Base-by-base conservation (phyloP, 2,888 invertebrate genomes). In the Lutraria lutraria region DNA sequence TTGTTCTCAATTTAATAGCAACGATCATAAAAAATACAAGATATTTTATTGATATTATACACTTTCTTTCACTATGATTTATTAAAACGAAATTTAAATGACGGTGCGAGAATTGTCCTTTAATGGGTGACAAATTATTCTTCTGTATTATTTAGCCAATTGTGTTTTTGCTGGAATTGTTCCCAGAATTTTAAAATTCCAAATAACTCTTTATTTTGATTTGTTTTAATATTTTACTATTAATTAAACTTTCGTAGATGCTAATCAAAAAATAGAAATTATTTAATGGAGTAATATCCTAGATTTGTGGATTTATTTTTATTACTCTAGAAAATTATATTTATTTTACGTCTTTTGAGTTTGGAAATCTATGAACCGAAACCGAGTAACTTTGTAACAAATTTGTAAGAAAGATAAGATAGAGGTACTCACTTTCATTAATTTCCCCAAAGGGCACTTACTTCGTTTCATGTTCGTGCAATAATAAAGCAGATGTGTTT, bases 391-490 rank as follows among this genome's bases (percentile, higher is more conserved):
- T 25, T 68, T 68, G n/a, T 13, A 68, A 25, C 25, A 68, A 43
- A 68, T 68, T 68, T 68, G 63, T 68, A 68, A 25, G 63, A 25
- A 60, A 68, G 25, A 68, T 68, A 68, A 25, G 63, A 68, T 68
- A 68, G 63, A 25, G 63, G 25, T 68, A 34, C 76, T 31, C 76
- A 31, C 31, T 76, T 76, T 76, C 31, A 16, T 76, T 76, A 76
- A 76, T 76, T 76, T 76, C 76, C 76, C 76, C 16, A 76, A 19
- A 19, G 76, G 15, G 76, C 34, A 76, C 76, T 76, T 76, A 76
- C 25, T 34, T 31, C 29, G 76, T 76, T 34, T 76, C 76, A 34
- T 76, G 76, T 76, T 76, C 76, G 76, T 19, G 34, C 29, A 31
- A 76, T 76, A 76, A 76, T 76, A 76, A 15, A 15, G 34, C 31